Evolutionary conservation across 2,888 invertebrate species (phyloP), one percentile per base, ranked within the genome.

Genomic region (Caenorhabditis uteleia): DNA sequence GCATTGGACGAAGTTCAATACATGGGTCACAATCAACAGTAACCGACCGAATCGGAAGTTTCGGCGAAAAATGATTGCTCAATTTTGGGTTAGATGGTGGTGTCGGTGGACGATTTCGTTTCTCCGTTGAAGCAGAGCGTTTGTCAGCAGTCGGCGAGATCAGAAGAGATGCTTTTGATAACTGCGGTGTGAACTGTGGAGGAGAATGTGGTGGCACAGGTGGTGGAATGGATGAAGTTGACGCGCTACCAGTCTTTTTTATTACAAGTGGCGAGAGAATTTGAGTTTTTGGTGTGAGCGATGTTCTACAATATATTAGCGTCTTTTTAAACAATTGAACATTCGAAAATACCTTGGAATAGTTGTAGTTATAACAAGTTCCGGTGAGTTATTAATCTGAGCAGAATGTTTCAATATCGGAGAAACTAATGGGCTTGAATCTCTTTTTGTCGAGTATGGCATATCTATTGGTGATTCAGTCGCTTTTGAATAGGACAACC

Each of bases 1-100:
- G n/a, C n/a, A n/a, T n/a, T n/a, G n/a, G n/a, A n/a, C 14, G 14
- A 29, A 29, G 5, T 6, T 21, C n/a, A 21, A 23, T 40, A 21
- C 8, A 16, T 21, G 25, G 26, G 3, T 39, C 39, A 14, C 6
- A n/a, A 6, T 20, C 20, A 40, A 20, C 14, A 25, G 47, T 60
- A 16, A 48, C 44, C 10, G 47, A 43, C 16, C 60, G 49, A 36
- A 55, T 38, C 7, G 61, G 56, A 2, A 62, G 42, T 38, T 47
- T 62, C 18, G 62, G 62, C 1, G 62, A 57, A 31, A 62, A 55
- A 25, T 56, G 58, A 34, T 54, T 54, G 23, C 54, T 29, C 45
- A 53, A 21, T 23, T 16, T 27, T 4, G 58, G 58, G 23, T 45
- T 45, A 7, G 54, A 54, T 20, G 54, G 58, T n/a, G 64, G 64